A percentile compares a stretch with the other conserved stretches of the same genome.
Conservation (phyloP, 1,140 invertebrate species). For the Zaprionus capensis region DNA sequence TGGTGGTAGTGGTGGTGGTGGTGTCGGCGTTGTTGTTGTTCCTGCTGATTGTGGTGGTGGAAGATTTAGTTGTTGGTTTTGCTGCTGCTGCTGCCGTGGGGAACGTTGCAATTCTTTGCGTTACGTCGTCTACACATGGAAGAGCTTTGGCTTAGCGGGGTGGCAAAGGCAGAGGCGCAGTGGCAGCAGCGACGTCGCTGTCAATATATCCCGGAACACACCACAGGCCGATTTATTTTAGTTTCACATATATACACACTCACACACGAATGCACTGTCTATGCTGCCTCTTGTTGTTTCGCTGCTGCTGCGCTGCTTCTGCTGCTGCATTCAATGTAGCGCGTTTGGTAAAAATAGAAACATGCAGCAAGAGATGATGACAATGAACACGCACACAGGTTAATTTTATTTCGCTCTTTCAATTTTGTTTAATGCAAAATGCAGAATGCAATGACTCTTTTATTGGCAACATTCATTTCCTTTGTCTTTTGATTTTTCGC, state of each 20-base stretch:
- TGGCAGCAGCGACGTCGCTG: constrained; percentile 5
- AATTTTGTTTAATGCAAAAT: constrained; percentile 28
- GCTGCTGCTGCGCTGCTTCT: constrained; percentile 18
- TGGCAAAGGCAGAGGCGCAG: constrained; percentile 19
- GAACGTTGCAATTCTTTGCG: constrained; percentile 41
- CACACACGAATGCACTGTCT: constrained; percentile 10
- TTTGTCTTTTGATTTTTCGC: constrained; percentile 52
- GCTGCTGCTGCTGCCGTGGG: constrained; percentile 34
- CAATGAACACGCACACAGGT: constrained; percentile 19
- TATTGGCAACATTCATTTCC: constrained; percentile 30
- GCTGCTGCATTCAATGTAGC: constrained; percentile 23
- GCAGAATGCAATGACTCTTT: constrained; percentile 28
- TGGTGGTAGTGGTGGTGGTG: constrained; percentile 19
- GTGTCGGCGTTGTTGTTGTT: constrained; percentile 34
- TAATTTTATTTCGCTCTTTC: constrained; percentile 11
- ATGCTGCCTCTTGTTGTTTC: constrained; percentile 10
- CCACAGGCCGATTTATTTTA: constrained; percentile 43
- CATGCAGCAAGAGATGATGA: constrained; percentile 21
- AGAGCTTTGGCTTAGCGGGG: constrained; percentile 48
- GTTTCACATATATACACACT: constrained; percentile 32
- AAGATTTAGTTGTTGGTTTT: constrained; percentile 47
- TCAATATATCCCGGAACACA: constrained; percentile 43
- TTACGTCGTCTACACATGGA: constrained; percentile 28
- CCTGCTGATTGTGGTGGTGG: constrained; percentile 39
- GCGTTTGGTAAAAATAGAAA: constrained; percentile 26